These are phyloP conservation scores for Amniataba percoides DNA, from an alignment of 2,797 vertebrate species.

Conservation along the genomic window DNA sequence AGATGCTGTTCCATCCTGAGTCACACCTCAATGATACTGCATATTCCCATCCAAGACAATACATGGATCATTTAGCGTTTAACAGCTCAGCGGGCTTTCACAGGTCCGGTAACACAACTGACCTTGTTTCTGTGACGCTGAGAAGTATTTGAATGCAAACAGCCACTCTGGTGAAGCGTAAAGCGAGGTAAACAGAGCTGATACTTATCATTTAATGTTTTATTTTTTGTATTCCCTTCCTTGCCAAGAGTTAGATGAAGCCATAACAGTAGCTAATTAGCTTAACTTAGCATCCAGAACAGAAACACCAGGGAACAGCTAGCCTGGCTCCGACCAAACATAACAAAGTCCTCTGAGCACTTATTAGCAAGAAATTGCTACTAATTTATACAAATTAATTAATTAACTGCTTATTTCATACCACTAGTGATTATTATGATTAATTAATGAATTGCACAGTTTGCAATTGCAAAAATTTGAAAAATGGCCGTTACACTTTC, in stretches of 20 bases:
- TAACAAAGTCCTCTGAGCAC: background rate
- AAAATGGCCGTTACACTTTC: background rate
- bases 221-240: background rate
- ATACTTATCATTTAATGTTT: background rate
- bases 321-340: background rate
- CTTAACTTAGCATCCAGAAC: background rate
- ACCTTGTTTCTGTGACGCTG: background rate
- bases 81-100: background rate
- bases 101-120: background rate
- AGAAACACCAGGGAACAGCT: background rate
- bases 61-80: background rate
- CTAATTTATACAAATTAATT: background rate
- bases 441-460: background rate
- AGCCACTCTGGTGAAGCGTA: background rate
- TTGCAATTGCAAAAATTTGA: background rate
- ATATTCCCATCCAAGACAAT: background rate
- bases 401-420: background rate
- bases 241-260: background rate
- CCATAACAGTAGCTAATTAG: background rate
- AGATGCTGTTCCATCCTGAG: background rate
- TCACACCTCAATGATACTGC: background rate
- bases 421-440: too few species aligned
- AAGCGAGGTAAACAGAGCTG: background rate
- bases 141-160: background rate
- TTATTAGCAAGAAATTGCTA: background rate